These are phyloP conservation scores for Lasioglossum lativentre DNA, from an alignment of 2,888 invertebrate genomes.

Conservation along the genomic window DNA sequence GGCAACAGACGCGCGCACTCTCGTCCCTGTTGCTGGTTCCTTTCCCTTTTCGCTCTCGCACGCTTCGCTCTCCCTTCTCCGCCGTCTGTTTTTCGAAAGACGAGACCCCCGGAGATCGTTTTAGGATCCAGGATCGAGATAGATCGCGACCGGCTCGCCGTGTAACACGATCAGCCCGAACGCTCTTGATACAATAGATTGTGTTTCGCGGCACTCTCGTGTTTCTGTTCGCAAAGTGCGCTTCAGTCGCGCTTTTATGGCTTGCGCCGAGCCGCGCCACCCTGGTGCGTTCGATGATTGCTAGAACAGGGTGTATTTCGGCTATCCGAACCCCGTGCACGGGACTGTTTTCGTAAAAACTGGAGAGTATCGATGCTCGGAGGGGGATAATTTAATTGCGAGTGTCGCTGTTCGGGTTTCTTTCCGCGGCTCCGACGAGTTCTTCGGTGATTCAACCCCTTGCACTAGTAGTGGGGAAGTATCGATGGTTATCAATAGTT, in stretches of 20 bases:
- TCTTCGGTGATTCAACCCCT: too few relatives aligned
- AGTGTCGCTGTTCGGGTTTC: too few relatives aligned
- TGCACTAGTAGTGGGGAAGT: too few relatives aligned
- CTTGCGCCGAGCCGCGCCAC: neutral
- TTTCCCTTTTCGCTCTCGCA: constrained; percentile 12
- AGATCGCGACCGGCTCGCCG: neutral
- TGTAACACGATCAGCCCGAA: neutral
- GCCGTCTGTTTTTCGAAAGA: neutral
- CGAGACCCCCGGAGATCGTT: neutral
- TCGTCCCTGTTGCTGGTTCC: constrained; percentile 59
- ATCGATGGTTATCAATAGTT: too few relatives aligned
- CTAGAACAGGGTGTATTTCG: too few relatives aligned
- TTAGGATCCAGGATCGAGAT: neutral
- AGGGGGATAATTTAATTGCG: too few relatives aligned
- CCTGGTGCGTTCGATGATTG: too few relatives aligned
- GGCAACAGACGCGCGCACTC: constrained; percentile 50
- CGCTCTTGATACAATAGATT: constrained; percentile 1
- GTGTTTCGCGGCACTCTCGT: constrained; percentile 2
- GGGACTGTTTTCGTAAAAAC: too few relatives aligned
- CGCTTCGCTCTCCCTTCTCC: neutral
- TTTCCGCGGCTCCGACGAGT: too few relatives aligned
- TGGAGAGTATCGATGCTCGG: too few relatives aligned
- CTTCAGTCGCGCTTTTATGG: neutral
- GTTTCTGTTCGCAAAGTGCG: neutral
- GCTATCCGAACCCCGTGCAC: too few relatives aligned